phyloP scores from a whole-genome alignment of 2,888 invertebrate genomes.

The Pherbina coryleti region DNA sequence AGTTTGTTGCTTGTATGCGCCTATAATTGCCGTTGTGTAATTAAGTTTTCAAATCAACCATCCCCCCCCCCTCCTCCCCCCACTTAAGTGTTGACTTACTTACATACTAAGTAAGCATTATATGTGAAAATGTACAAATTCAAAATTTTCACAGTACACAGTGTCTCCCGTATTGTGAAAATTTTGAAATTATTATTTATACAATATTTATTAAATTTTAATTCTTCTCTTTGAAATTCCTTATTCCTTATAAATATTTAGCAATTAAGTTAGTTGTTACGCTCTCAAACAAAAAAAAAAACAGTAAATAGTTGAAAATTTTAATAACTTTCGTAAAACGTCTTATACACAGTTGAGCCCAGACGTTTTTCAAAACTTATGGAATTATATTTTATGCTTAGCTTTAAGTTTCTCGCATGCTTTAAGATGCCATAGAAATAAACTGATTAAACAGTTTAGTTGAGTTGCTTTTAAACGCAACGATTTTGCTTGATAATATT shows the following conservation, averaged over 20 bases:
- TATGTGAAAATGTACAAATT: conserved; percentile 26
- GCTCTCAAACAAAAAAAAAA: too few relatives aligned
- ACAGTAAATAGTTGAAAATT: conserved; percentile 41
- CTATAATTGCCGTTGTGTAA: too few relatives aligned
- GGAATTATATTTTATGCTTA: neutral
- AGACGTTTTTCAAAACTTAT: conserved; percentile 50
- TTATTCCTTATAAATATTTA: neutral
- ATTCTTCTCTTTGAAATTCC: conserved; percentile 16
- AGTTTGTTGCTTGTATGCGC: neutral
- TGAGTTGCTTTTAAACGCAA: neutral
- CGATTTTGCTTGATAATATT: too few relatives aligned
- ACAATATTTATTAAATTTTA: neutral
- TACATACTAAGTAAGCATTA: neutral
- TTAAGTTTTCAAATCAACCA: too few relatives aligned
- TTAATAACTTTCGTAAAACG: conserved; percentile 45
- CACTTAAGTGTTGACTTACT: neutral
- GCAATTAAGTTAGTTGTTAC: neutral
- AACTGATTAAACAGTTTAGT: too few relatives aligned
- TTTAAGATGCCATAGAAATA: too few relatives aligned
- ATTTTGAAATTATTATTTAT: conserved; percentile 37
- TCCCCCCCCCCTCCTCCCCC: too few relatives aligned
- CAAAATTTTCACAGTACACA: conserved; percentile 27
- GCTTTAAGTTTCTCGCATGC: too few relatives aligned
- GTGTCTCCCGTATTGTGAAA: conserved; percentile 32
- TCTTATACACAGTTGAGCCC: conserved; percentile 63